Conservation (phyloP, 2,797 vertebrate genomes). For the Megalops cyprinoides region DNA sequence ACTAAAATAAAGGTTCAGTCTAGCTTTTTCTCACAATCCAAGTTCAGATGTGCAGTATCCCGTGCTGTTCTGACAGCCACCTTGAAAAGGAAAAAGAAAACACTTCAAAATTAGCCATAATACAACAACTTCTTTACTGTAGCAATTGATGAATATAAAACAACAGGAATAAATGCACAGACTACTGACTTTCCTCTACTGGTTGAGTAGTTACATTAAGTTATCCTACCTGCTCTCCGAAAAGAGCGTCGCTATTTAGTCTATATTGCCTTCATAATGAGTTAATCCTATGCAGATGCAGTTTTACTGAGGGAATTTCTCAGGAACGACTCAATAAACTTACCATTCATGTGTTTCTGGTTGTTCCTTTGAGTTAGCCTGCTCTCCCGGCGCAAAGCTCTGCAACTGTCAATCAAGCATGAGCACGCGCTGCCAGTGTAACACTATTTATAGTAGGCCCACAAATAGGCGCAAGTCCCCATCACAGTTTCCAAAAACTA, state of each 20-base stretch:
- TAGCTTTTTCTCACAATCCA: not conserved
- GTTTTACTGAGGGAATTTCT: constrained; percentile 20
- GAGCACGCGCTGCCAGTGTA: constrained; percentile 69
- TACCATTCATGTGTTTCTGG: constrained; percentile 63
- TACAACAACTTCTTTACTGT: not conserved
- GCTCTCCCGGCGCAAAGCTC: constrained; percentile 64
- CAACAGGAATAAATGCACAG: not conserved
- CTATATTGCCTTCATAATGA: not conserved
- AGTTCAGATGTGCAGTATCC: not conserved
- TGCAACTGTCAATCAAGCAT: constrained; percentile 79
- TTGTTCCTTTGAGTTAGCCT: constrained; percentile 63
- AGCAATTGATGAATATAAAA: not conserved
- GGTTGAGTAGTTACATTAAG: not conserved
- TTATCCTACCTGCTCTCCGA: constrained; percentile 3
- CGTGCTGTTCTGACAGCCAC: not conserved
- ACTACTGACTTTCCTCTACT: not conserved
- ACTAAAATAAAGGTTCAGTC: not conserved
- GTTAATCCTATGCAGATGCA: not conserved
- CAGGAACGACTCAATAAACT: constrained; percentile 46
- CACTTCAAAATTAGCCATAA: not conserved
- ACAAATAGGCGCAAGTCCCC: constrained; percentile 76
- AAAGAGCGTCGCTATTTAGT: not conserved
- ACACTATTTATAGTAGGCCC: constrained; percentile 78
- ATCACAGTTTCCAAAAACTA: constrained; percentile 73
- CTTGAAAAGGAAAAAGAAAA: not conserved